These are phyloP conservation scores for Chiridota heheva DNA, from an alignment of 35 echinoderm and acorn worm species.

Conservation along the genomic window DNA sequence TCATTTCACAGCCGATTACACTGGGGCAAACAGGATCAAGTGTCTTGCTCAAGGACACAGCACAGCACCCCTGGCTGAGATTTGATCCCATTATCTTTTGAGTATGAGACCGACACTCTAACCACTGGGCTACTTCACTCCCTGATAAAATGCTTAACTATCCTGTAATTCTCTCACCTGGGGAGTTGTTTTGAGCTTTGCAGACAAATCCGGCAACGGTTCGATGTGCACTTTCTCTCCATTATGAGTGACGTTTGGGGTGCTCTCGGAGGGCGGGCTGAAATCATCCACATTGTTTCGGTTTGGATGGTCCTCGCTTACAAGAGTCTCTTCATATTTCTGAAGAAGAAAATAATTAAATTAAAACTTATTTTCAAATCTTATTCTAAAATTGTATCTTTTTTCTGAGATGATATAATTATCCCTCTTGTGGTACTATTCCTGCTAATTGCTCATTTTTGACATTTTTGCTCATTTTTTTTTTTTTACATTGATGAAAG, in stretches of 20 bases:
- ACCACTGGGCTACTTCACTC: too few species aligned
- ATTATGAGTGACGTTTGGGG: too few species aligned
- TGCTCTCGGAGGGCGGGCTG: conserved; percentile 70
- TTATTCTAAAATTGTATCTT: background rate
- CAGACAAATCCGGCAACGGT: conserved; percentile 44
- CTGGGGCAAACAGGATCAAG: too few species aligned
- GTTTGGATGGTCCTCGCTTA: conserved; percentile 41
- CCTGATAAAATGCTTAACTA: background rate
- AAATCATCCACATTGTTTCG: conserved; percentile 59
- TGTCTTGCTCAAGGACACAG: too few species aligned
- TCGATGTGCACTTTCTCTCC: conserved; percentile 63
- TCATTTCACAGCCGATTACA: too few species aligned
- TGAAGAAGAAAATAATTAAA: conserved; percentile 10
- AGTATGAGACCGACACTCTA: too few species aligned
- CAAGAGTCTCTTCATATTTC: conserved; percentile 82
- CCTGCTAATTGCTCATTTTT: too few species aligned
- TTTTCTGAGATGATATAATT: background rate
- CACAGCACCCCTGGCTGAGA: background rate
- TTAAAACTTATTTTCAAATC: background rate
- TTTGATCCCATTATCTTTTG: background rate
- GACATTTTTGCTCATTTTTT: too few species aligned
- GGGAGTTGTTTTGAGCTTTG: conserved; percentile 4
- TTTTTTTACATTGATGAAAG: too few species aligned
- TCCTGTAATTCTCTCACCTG: too few species aligned
- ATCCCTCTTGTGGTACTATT: too few species aligned